Evolutionary conservation across 2,888 invertebrate genomes (phyloP).

Genomic region (Liopterus haemorrhoidalis): DNA sequence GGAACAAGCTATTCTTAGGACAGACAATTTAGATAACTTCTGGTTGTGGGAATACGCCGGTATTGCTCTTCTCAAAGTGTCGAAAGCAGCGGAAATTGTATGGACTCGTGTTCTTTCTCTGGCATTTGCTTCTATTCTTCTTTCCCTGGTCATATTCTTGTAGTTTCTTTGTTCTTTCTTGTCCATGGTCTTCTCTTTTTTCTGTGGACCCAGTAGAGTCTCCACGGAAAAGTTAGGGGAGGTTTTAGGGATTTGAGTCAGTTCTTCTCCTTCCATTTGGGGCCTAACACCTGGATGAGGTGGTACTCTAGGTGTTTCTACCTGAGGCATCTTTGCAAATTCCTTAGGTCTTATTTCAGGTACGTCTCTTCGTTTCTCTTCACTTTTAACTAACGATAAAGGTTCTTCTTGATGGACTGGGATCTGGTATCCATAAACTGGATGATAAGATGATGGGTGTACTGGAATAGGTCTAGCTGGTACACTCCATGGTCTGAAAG

Average conservation of each 20-base stretch:
- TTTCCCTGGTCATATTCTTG: slow-evolving; percentile 90
- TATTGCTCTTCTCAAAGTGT: slow-evolving; percentile 74
- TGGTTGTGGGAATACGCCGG: slow-evolving; percentile 91
- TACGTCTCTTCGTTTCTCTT: slow-evolving; percentile 15
- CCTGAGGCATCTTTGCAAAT: slow-evolving; percentile 33
- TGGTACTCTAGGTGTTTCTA: slow-evolving; percentile 49
- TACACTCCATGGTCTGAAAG: slow-evolving; percentile 63
- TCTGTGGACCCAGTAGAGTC: slow-evolving; percentile 28
- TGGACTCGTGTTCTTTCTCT: slow-evolving; percentile 88
- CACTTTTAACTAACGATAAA: slow-evolving; percentile 51
- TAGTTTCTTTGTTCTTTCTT: slow-evolving; percentile 76
- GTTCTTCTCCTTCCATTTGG: slow-evolving; percentile 20
- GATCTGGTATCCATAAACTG: slow-evolving; percentile 23
- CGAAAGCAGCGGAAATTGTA: slow-evolving; percentile 93
- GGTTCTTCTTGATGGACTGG: slow-evolving; percentile 53
- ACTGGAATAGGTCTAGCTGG: slow-evolving; percentile 34
- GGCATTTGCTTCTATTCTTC: slow-evolving; percentile 91
- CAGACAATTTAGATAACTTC: slow-evolving; percentile 88
- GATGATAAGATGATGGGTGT: slow-evolving; percentile 38
- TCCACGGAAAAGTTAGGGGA: slow-evolving; percentile 31
- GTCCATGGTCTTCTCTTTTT: background rate
- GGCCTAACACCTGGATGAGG: slow-evolving; percentile 49
- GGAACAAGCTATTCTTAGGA: slow-evolving; percentile 86
- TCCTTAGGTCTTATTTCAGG: slow-evolving; percentile 22
- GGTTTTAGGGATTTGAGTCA: slow-evolving; percentile 30